Conservation (phyloP, 2,888 invertebrate species). For the Parnassius orleans region DNA sequence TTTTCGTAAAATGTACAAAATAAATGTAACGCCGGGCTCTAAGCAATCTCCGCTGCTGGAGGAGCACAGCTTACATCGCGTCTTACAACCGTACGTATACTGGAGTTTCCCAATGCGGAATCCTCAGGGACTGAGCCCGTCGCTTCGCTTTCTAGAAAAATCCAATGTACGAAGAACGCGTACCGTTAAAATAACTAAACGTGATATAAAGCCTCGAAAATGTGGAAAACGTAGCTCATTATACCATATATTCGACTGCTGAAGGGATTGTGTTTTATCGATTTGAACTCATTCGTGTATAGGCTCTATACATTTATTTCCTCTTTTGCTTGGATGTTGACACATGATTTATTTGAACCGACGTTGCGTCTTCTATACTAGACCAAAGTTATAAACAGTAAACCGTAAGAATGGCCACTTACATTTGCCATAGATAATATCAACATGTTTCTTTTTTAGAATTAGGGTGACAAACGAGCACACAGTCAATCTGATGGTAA, state of each 20-base stretch:
- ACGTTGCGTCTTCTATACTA: too few species aligned
- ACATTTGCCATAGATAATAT: too few species aligned
- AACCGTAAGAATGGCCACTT: too few species aligned
- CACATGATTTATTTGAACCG: too few species aligned
- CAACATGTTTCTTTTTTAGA: too few species aligned
- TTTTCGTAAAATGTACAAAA: constrained; percentile 2
- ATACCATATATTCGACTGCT: constrained; percentile 28
- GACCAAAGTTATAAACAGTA: too few species aligned
- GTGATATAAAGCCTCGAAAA: constrained; percentile 39
- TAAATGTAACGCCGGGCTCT: background rate
- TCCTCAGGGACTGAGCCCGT: constrained; percentile 61
- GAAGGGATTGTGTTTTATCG: constrained; percentile 32
- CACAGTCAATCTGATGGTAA: too few species aligned
- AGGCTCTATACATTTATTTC: too few species aligned
- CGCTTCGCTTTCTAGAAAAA: constrained; percentile 54
- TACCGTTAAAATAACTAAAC: constrained; percentile 37
- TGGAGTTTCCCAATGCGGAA: constrained; percentile 47
- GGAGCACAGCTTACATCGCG: constrained; percentile 38
- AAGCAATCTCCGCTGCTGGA: constrained; percentile 47
- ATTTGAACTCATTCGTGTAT: constrained; percentile 26
- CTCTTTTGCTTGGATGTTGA: too few species aligned
- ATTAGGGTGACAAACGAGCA: too few species aligned
- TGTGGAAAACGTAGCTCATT: constrained; percentile 35
- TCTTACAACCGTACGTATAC: constrained; percentile 51
- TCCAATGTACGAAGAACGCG: constrained; percentile 54